These are phyloP conservation scores for Panurus biarmicus DNA, from an alignment of 2,113 vertebrate species.

Conservation along the genomic window DNA sequence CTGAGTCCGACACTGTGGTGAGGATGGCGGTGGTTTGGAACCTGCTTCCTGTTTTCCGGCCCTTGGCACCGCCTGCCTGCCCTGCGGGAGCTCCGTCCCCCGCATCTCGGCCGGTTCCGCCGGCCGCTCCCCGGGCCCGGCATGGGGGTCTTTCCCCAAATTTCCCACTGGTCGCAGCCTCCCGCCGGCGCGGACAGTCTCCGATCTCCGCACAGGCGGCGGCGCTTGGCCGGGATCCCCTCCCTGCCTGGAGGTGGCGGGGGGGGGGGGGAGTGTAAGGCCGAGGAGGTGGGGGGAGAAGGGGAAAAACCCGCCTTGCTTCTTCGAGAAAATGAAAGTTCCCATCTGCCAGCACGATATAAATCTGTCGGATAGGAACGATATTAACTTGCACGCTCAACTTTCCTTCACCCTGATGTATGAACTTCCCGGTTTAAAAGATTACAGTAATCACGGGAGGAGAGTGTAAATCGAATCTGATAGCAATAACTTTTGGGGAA, in stretches of 20 bases:
- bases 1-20: fast-evolving
- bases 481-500: constrained; percentile 81
- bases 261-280: too few relatives aligned
- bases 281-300: too few relatives aligned
- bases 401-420: constrained; percentile 69
- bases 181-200: too few relatives aligned
- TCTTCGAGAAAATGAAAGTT: background rate
- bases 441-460: constrained; percentile 82
- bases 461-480: constrained; percentile 80
- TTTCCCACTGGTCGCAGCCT: background rate
- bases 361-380: constrained; percentile 56
- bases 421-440: constrained; percentile 73
- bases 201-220: fast-evolving
- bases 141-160: too few relatives aligned
- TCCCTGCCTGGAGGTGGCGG: background rate
- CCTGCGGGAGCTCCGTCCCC: fast-evolving
- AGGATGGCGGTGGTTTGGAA: background rate
- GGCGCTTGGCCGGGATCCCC: too few relatives aligned
- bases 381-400: constrained; percentile 50
- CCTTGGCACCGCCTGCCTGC: background rate
- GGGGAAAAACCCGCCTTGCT: background rate
- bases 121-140: too few relatives aligned
- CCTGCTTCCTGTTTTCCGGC: background rate
- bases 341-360: background rate
- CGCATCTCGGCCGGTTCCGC: fast-evolving